A percentile compares a stretch with the other conserved stretches of the same genome.
Conservation (phyloP, 1,140 invertebrate genomes). For the Eupeodes corollae region DNA sequence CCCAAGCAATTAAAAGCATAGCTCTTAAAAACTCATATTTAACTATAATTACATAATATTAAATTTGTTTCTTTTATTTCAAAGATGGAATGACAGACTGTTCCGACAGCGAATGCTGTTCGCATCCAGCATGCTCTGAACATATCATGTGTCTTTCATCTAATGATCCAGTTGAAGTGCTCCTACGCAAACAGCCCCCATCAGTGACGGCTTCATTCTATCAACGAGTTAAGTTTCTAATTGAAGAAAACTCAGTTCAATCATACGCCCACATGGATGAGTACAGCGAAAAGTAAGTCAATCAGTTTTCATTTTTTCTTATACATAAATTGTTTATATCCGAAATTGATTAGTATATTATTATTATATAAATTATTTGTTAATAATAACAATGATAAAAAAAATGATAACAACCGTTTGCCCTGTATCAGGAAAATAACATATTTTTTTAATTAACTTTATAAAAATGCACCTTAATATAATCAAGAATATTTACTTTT, state of each 20-base stretch:
- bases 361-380: slow-evolving; percentile 9
- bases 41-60: no score
- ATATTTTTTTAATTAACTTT: no score
- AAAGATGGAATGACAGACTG: slow-evolving; percentile 95
- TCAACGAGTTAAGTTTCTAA: slow-evolving; percentile 94
- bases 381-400: no score
- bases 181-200: slow-evolving; percentile 88
- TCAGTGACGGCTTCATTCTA: slow-evolving; percentile 95
- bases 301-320: slow-evolving; percentile 5
- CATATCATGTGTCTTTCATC: slow-evolving; percentile 89
- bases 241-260: slow-evolving; percentile 96
- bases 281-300: slow-evolving; percentile 93
- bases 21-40: no score
- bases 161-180: slow-evolving; percentile 88
- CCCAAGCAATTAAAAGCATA: no score
- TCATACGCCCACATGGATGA: slow-evolving; percentile 94
- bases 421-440: background rate
- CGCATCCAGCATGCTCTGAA: slow-evolving; percentile 66
- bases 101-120: slow-evolving; percentile 92
- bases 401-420: no score
- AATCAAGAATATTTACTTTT: slow-evolving; percentile 1
- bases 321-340: no score
- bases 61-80: slow-evolving; percentile 3
- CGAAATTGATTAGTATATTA: background rate
- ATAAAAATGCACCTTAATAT: slow-evolving; percentile 4